Base-by-base conservation (phyloP, 2,888 invertebrate species). In the Heteropelma amictum region DNA sequence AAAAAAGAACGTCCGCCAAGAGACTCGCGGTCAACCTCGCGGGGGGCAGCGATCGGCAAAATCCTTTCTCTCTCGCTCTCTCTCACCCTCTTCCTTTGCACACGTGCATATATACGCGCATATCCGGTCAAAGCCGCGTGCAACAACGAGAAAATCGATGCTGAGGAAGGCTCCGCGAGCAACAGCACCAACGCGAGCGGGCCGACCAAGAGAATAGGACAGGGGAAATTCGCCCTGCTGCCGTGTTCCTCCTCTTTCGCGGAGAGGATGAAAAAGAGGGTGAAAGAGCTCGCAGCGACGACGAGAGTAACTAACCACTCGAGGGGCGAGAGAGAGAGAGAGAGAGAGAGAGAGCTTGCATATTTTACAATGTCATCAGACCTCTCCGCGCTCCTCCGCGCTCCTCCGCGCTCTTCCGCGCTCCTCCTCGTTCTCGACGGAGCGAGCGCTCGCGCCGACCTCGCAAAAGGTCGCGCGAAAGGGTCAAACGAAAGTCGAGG, bases 311-410 rank as follows among this genome's bases (percentile, higher is more conserved):
- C 81, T 81, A 80, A 83, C 80, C 78, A 72, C 77, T 72, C 60
- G 73, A 64, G 72, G n/a, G n/a, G n/a, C n/a, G n/a, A n/a, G n/a
- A n/a, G n/a, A n/a, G n/a, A n/a, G n/a, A n/a, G n/a, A n/a, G n/a
- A n/a, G n/a, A n/a, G n/a, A 54, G 54, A 58, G 42, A 53, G 53
- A 72, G 70, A 71, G 75, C 77, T 77, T 85, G 82, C 81, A 84
- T 85, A 84, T 84, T 85, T 85, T 76, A 85, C 72, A 80, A 81
- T 79, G 81, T 85, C 82, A 82, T 85, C 81, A 81, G 80, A 77
- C 77, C 70, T 76, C 74, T 77, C 76, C 78, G 58, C 51, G 65
- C n/a, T n/a, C n/a, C n/a, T n/a, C n/a, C n/a, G n/a, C n/a, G n/a
- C n/a, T n/a, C n/a, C n/a, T n/a, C n/a, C n/a, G n/a, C n/a, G n/a